A percentile compares a stretch with the other conserved stretches of the same genome.
phyloP scores from a whole-genome alignment of 2,113 vertebrate species.

The Pristiophorus japonicus region DNA sequence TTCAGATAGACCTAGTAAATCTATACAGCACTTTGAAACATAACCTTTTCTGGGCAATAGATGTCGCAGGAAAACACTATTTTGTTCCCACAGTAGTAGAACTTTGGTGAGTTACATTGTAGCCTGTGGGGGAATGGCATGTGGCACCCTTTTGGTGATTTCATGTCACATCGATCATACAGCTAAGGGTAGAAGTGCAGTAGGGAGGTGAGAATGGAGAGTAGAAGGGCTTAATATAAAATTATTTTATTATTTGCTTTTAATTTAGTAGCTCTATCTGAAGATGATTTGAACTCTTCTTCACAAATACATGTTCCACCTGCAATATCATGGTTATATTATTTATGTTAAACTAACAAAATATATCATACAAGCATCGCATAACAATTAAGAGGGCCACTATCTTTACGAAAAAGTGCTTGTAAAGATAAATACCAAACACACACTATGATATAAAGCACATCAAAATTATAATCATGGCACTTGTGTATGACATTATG shows the following conservation, averaged over 20 bases:
- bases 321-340: neutral
- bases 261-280: no score
- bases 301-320: neutral
- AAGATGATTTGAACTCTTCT: neutral
- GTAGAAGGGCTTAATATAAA: neutral
- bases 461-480: no score
- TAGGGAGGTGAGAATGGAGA: neutral
- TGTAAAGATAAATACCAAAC: neutral
- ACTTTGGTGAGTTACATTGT: no score
- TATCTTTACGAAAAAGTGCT: neutral
- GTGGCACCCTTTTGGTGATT: neutral
- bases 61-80: no score
- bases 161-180: neutral
- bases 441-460: neutral
- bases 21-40: neutral
- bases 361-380: neutral
- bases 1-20: neutral
- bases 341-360: neutral
- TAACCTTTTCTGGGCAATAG: no score
- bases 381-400: neutral
- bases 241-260: neutral
- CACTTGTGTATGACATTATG: neutral
- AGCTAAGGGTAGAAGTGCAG: neutral
- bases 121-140: no score
- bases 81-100: no score